A percentile compares a stretch with the other conserved stretches of the same genome.
Evolutionary conservation across 2,113 vertebrate species (phyloP).

Genomic region (Rhegmatorhina hoffmannsi): DNA sequence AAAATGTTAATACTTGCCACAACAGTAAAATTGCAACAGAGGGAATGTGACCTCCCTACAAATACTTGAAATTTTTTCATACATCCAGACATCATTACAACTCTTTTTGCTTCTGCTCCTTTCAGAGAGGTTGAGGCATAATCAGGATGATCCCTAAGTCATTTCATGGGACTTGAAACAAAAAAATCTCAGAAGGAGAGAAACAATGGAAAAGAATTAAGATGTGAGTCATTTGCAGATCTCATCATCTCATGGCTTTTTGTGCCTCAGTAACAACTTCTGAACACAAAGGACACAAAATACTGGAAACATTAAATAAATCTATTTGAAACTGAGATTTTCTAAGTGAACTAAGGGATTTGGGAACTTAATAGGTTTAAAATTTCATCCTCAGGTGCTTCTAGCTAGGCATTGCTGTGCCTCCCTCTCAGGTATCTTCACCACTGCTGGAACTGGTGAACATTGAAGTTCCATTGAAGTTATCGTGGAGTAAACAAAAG

Average conservation of each 20-base stretch:
- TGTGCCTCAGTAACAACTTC: background rate
- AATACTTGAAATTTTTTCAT: background rate
- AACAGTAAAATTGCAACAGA: background rate
- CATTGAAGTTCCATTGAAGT: background rate
- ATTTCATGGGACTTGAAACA: background rate
- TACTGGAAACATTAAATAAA: background rate
- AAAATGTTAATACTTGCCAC: background rate
- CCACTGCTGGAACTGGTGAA: background rate
- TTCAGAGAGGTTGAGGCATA: background rate
- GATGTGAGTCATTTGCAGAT: background rate
- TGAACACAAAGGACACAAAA: background rate
- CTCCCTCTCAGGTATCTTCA: background rate
- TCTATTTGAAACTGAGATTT: background rate
- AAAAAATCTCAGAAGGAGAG: background rate
- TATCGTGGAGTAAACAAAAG: background rate
- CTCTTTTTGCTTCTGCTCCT: background rate
- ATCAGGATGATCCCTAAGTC: background rate
- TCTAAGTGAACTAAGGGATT: background rate
- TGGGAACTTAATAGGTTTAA: background rate
- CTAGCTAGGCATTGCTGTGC: background rate
- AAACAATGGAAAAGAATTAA: background rate
- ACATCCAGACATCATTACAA: background rate
- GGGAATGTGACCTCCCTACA: background rate
- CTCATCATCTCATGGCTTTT: background rate
- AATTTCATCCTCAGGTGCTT: background rate